Percentiles rank a stretch among this genome's conserved stretches.
phyloP scores from a whole-genome alignment of 2,888 invertebrate genomes.

The Caenorhabditis panamensis region DNA sequence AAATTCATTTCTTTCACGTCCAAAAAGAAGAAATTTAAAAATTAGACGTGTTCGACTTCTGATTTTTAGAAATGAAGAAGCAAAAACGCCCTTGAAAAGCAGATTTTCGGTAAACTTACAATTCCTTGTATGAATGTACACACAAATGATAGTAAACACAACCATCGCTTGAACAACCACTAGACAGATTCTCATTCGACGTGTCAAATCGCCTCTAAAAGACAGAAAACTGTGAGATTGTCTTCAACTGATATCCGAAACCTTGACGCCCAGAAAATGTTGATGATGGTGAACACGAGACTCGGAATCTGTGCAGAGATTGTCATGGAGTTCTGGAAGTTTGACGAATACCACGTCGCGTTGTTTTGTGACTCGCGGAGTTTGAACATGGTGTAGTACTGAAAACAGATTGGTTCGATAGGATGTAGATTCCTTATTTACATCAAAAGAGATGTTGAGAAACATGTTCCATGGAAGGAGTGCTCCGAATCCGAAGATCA shows the following conservation, averaged over 20 bases:
- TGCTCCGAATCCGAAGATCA: slow-evolving; percentile 94
- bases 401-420: slow-evolving; percentile 48
- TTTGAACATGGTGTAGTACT: slow-evolving; percentile 90
- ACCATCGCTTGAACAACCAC: slow-evolving; percentile 80
- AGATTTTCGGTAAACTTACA: too few species aligned
- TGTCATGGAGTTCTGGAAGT: slow-evolving; percentile 91
- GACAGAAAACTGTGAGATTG: neutral
- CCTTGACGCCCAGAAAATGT: slow-evolving; percentile 73
- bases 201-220: slow-evolving; percentile 88
- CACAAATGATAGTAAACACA: slow-evolving; percentile 82
- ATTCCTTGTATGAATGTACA: slow-evolving; percentile 82
- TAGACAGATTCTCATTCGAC: slow-evolving; percentile 86
- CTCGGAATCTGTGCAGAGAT: slow-evolving; percentile 95
- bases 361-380: slow-evolving; percentile 82
- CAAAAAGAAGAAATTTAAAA: too few species aligned
- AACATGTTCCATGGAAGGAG: slow-evolving; percentile 99
- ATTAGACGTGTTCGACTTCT: too few species aligned
- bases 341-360: slow-evolving; percentile 84
- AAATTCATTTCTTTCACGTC: too few species aligned
- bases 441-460: slow-evolving; percentile 85
- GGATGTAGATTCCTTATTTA: slow-evolving; percentile 20
- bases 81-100: too few species aligned
- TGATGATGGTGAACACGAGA: slow-evolving; percentile 87
- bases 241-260: slow-evolving; percentile 16
- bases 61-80: too few species aligned